A percentile compares a stretch with the other conserved stretches of the same genome.
Conservation (phyloP, 1,140 invertebrate species). For the Danaus melanippus region DNA sequence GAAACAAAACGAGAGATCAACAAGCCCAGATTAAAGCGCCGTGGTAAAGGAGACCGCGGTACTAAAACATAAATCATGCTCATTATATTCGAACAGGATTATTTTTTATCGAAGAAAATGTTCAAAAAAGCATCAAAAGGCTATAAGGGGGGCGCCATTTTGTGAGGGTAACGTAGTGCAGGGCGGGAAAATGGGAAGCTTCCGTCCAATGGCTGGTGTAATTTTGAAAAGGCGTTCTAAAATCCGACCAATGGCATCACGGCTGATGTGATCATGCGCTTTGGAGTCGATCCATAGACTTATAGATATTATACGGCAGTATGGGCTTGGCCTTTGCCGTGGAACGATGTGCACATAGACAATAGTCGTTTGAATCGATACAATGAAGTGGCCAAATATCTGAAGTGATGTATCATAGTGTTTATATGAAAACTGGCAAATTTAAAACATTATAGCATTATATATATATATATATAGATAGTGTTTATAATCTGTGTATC, state of each 20-base stretch:
- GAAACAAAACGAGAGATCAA: slow-evolving; percentile 63
- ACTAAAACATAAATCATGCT: slow-evolving; percentile 70
- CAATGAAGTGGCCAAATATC: slow-evolving; percentile 56
- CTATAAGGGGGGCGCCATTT: slow-evolving; percentile 67
- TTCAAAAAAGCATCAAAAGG: slow-evolving; percentile 69
- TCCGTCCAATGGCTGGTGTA: slow-evolving; percentile 32
- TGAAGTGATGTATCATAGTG: slow-evolving; percentile 21
- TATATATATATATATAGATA: no score
- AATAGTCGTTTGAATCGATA: slow-evolving; percentile 29
- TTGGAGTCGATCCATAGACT: slow-evolving; percentile 66
- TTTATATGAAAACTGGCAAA: neutral
- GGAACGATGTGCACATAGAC: slow-evolving; percentile 37
- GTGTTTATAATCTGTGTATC: neutral
- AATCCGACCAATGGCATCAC: slow-evolving; percentile 39
- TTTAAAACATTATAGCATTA: no score
- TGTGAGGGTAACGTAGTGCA: slow-evolving; percentile 51
- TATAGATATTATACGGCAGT: slow-evolving; percentile 68
- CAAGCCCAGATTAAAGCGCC: slow-evolving; percentile 49
- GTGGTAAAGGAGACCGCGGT: slow-evolving; percentile 50
- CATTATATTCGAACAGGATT: slow-evolving; percentile 71
- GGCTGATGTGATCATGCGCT: slow-evolving; percentile 57
- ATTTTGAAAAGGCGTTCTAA: slow-evolving; percentile 57
- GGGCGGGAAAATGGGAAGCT: slow-evolving; percentile 59
- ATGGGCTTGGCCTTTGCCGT: slow-evolving; percentile 58
- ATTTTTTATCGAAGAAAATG: slow-evolving; percentile 70